Conservation (phyloP, 2,113 vertebrate species). For the Carassius auratus region DNA sequence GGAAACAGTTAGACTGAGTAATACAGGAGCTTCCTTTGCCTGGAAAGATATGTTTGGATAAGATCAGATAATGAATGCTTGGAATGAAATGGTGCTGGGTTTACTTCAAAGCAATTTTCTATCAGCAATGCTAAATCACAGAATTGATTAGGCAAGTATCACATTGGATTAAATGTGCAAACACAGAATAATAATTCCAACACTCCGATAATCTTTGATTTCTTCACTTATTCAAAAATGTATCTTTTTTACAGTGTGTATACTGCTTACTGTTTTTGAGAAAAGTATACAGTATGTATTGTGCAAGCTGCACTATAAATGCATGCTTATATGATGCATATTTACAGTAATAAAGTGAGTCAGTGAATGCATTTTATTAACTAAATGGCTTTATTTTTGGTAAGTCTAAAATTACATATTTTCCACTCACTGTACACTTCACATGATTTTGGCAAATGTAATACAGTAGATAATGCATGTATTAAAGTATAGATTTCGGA, state of each 20-base stretch:
- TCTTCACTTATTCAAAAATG: neutral
- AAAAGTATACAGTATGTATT: neutral
- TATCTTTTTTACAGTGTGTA: neutral
- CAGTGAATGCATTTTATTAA: neutral
- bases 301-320: neutral
- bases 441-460: neutral
- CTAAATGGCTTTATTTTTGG: neutral
- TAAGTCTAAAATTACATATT: neutral
- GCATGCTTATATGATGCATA: too few relatives aligned
- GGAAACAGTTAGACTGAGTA: neutral
- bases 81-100: neutral
- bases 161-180: too few relatives aligned
- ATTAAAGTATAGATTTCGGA: neutral
- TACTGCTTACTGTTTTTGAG: neutral
- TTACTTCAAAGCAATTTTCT: too few relatives aligned
- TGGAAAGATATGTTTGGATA: neutral
- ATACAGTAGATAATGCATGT: neutral
- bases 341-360: too few relatives aligned
- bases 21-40: slow-evolving; percentile 3
- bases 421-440: neutral
- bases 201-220: neutral
- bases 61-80: neutral
- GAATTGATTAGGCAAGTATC: too few relatives aligned
- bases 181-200: too few relatives aligned
- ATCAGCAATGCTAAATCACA: too few relatives aligned